These are phyloP conservation scores for Lypha dubia DNA, from an alignment of 2,888 invertebrate species.

Conservation along the genomic window DNA sequence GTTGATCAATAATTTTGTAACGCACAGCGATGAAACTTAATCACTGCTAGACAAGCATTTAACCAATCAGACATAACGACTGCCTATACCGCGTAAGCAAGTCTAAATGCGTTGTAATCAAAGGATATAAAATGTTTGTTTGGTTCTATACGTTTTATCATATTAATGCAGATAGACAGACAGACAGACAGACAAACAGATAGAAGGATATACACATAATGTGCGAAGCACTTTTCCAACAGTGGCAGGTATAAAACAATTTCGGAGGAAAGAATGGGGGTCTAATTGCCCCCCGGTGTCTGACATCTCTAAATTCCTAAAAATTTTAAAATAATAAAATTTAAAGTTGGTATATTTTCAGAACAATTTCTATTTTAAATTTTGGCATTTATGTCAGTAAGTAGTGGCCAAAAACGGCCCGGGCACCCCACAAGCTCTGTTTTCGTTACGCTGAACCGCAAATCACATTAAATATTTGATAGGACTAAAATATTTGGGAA, in stretches of 20 bases:
- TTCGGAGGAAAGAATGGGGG: too few relatives aligned
- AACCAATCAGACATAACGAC: constrained; percentile 7
- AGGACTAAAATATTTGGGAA: neutral
- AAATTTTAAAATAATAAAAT: neutral
- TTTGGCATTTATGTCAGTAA: too few relatives aligned
- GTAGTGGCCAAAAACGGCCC: too few relatives aligned
- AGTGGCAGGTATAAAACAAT: too few relatives aligned
- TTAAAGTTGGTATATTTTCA: neutral
- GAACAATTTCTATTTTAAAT: neutral
- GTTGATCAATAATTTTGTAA: constrained; percentile 62
- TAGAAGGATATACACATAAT: constrained; percentile 5
- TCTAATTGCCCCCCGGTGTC: neutral
- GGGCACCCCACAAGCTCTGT: neutral
- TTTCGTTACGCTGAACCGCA: too few relatives aligned
- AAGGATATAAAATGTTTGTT: constrained; percentile 43
- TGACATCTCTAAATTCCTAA: neutral
- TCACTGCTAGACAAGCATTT: constrained; percentile 21
- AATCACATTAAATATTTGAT: too few relatives aligned
- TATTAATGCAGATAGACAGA: constrained; percentile 14
- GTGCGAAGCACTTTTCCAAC: constrained; percentile 38
- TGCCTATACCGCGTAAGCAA: neutral
- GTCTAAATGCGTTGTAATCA: constrained; percentile 8
- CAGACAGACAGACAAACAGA: neutral
- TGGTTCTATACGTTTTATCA: constrained; percentile 29
- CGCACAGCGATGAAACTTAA: constrained; percentile 1